phyloP scores from a whole-genome alignment of 2,797 vertebrate species.

The Novumbra hubbsi region DNA sequence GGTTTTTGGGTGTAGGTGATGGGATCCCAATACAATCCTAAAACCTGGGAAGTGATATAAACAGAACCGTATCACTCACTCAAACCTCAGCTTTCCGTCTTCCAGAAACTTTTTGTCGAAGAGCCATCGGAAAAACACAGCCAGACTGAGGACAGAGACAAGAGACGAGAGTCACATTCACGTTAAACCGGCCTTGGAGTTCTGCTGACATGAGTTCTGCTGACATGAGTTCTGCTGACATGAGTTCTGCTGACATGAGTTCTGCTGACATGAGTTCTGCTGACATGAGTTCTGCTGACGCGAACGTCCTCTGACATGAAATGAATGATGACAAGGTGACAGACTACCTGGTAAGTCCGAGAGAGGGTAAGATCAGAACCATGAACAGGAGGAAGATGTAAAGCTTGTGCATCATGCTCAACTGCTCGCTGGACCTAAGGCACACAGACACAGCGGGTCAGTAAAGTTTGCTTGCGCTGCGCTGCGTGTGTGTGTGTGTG shows the following conservation, averaged over 20 bases:
- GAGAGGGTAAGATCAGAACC: slow-evolving; percentile 94
- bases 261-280: neutral
- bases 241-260: neutral
- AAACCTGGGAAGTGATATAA: neutral
- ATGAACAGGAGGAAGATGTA: slow-evolving; percentile 96
- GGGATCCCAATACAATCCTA: too few relatives aligned
- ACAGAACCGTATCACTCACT: slow-evolving; percentile 79
- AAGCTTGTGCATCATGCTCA: slow-evolving; percentile 92
- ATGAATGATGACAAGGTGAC: neutral
- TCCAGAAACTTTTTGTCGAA: slow-evolving; percentile 80
- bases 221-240: too few relatives aligned
- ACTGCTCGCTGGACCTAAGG: slow-evolving; percentile 89
- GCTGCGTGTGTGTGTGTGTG: slow-evolving; percentile 14
- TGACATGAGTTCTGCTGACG: too few relatives aligned
- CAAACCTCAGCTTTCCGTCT: slow-evolving; percentile 78
- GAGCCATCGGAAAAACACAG: slow-evolving; percentile 91
- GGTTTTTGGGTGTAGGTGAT: too few relatives aligned
- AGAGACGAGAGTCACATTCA: slow-evolving; percentile 6
- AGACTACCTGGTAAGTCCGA: slow-evolving; percentile 92
- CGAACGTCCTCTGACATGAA: too few relatives aligned
- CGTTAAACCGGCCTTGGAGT: neutral
- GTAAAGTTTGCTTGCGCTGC: neutral
- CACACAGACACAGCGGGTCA: slow-evolving; percentile 46
- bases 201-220: neutral
- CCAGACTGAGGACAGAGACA: slow-evolving; percentile 76